Evolutionary conservation across 92 coral and sea anemone species (phyloP).

Genomic region (Actinernus sp.): DNA sequence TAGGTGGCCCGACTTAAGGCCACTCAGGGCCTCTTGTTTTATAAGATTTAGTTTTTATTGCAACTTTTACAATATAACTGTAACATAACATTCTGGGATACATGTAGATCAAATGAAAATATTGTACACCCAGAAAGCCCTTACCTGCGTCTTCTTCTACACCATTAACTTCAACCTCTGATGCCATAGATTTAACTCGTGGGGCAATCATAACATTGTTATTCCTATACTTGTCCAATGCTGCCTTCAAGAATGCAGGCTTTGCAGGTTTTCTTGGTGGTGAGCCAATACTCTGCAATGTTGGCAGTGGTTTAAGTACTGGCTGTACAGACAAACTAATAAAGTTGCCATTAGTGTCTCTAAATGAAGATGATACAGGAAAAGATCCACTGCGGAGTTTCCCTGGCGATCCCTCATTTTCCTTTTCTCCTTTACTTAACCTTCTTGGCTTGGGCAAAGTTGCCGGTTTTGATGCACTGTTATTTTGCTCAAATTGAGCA

Average conservation of each 20-base stretch:
- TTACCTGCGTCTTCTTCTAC: neutral
- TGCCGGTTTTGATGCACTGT: slow-evolving; percentile 24
- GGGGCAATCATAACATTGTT: slow-evolving; percentile 51
- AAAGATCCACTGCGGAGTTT: slow-evolving; percentile 14
- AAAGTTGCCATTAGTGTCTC: slow-evolving; percentile 11
- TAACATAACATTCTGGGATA: too few relatives aligned
- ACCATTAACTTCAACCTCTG: slow-evolving; percentile 22
- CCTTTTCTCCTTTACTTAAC: slow-evolving; percentile 9
- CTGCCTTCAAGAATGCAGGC: slow-evolving; percentile 12
- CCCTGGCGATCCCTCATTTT: slow-evolving; percentile 6
- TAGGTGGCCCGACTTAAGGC: too few relatives aligned
- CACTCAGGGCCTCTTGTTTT: too few relatives aligned
- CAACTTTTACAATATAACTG: too few relatives aligned
- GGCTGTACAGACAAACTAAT: slow-evolving; percentile 41
- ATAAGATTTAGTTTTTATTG: too few relatives aligned
- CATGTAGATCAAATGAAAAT: too few relatives aligned
- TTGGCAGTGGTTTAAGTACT: slow-evolving; percentile 56
- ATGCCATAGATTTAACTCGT: slow-evolving; percentile 8
- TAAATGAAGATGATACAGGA: neutral
- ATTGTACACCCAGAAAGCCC: too few relatives aligned
- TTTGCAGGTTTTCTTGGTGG: slow-evolving; percentile 66
- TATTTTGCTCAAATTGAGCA: slow-evolving; percentile 7
- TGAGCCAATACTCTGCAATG: slow-evolving; percentile 66
- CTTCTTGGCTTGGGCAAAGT: slow-evolving; percentile 44
- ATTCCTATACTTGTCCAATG: slow-evolving; percentile 38